Evolutionary conservation across 2,113 vertebrate species (phyloP), one percentile per base, ranked within the genome.

Genomic region (Phyllostomus discolor): DNA sequence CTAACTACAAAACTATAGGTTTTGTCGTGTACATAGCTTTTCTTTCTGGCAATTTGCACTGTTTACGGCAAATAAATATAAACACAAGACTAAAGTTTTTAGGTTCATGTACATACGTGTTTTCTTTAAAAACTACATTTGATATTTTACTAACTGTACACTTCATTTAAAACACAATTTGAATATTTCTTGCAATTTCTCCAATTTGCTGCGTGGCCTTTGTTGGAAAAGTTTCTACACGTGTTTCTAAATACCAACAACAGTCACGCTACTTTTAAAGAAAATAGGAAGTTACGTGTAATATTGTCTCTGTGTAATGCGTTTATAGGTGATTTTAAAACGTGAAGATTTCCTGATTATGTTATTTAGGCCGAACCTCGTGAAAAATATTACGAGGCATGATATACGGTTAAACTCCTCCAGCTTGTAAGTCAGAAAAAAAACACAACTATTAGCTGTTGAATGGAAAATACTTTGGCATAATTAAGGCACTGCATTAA

Each of bases 401-500:
- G 48, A 72, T 19, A 35, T 70, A 12, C 0, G 12, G 28, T 41
- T 79, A 73, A 93, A 95, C 90, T 94, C 93, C 70, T 92, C 83
- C 90, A 94, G 92, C 91, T 95, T 88, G 3, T 35, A 95, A 91
- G 52, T 79, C 75, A 78, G 83, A 59, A 81, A 86, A 80, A 69
- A 82, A 35, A 91, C 87, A 64, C 62, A 89, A 64, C 62, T 89
- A 92, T 94, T 96, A 97, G 96, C 96, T 97, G 97, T 97, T 96
- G 89, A 62, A 88, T 87, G 78, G 86, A 84, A 95, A 98, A 97
- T 98, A 97, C 97, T 98, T 98, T 89, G 94, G 96, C 98, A 97
- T 98, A 98, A 98, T 98, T 98, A 98, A 98, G 97, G 95, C 84
- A 94, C 35, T 82, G 48, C 20, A 59, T 85, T 24, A 41, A 59